Evolutionary conservation across 1,140 invertebrate species (phyloP).

Genomic region (Lepidurus arcticus): DNA sequence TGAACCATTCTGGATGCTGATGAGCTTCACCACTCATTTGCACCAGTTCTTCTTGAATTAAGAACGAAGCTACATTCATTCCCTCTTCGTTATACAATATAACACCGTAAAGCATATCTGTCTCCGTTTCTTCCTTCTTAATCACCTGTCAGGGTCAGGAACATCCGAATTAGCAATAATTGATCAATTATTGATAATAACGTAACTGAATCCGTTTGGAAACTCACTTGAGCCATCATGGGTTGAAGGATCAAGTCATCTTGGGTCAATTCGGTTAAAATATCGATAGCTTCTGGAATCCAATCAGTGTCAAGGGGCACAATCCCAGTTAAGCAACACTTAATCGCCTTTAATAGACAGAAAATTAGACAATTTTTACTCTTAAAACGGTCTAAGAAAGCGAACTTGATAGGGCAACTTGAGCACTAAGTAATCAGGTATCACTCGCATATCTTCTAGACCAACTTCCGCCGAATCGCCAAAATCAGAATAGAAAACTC

Average conservation of each 20-base stretch:
- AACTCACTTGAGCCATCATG: background rate
- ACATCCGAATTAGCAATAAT: background rate
- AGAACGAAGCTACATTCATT: background rate
- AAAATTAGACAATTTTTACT: background rate
- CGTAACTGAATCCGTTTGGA: background rate
- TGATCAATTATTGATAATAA: background rate
- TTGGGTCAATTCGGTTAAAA: background rate
- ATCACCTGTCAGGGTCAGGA: background rate
- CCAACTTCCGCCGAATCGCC: background rate
- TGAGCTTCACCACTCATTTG: background rate
- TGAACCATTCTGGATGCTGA: background rate
- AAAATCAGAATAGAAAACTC: slow-evolving; percentile 6
- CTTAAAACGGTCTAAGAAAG: background rate
- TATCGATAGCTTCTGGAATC: background rate
- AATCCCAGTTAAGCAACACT: background rate
- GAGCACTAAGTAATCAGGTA: background rate
- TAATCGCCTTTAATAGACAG: background rate
- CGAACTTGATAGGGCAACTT: background rate
- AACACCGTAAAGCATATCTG: background rate
- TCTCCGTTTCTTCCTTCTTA: background rate
- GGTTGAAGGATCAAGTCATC: background rate
- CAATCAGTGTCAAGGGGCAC: background rate
- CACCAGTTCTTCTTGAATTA: background rate
- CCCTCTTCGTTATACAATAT: background rate
- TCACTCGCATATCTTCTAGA: background rate